Conservation (phyloP, 2,113 vertebrate genomes). For the Shinisaurus crocodilurus region DNA sequence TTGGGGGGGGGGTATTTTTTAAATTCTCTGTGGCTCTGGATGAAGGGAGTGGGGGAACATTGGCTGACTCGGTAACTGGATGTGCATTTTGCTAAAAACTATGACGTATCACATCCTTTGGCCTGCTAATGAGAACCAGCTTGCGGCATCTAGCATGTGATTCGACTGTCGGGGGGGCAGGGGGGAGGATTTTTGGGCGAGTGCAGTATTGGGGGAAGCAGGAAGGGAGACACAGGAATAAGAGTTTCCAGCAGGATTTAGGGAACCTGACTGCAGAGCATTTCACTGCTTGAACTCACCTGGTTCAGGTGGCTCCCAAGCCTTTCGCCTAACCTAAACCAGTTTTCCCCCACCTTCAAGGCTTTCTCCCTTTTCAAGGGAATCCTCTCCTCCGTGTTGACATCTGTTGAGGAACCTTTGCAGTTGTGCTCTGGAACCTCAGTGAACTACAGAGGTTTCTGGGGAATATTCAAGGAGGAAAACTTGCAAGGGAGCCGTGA, state of each 20-base stretch:
- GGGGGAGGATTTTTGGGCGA: fast-evolving
- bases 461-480: no score
- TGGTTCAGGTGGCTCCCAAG: not conserved
- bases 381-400: no score
- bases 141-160: not conserved
- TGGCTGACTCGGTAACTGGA: not conserved
- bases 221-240: not conserved
- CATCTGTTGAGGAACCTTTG: no score
- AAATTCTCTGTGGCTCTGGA: not conserved
- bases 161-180: fast-evolving
- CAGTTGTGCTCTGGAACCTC: no score
- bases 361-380: not conserved
- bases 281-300: not conserved
- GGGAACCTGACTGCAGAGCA: no score
- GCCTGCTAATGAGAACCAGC: slow-evolving; percentile 21
- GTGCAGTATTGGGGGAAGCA: fast-evolving
- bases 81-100: not conserved
- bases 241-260: not conserved
- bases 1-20: not conserved
- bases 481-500: no score
- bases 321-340: not conserved
- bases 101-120: no score
- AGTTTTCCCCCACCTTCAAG: not conserved
- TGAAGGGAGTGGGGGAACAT: no score
- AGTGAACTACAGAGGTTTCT: no score